Evolutionary conservation across 2,888 invertebrate genomes (phyloP).

Genomic region (Gibbula magus): DNA sequence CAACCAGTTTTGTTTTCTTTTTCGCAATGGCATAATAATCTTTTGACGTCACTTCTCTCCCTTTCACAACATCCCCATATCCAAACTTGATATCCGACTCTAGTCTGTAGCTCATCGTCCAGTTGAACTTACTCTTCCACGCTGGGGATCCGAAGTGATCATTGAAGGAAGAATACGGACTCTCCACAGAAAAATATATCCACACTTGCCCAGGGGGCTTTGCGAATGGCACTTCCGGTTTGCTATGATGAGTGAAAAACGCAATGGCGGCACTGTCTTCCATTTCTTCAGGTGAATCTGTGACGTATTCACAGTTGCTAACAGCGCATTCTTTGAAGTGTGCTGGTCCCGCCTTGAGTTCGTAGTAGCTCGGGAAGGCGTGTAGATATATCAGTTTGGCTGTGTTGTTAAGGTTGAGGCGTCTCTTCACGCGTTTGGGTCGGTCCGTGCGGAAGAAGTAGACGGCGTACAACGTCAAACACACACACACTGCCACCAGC

Average conservation of each 20-base stretch:
- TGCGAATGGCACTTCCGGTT: not conserved
- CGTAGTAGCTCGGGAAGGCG: not conserved
- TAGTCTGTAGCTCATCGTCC: constrained; percentile 35
- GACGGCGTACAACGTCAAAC: not conserved
- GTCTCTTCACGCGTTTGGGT: not conserved
- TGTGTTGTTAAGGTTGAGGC: not conserved
- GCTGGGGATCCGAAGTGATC: not conserved
- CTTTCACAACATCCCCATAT: constrained; percentile 26
- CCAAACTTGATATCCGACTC: constrained; percentile 31
- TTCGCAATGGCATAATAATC: constrained; percentile 23
- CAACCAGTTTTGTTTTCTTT: constrained; percentile 39
- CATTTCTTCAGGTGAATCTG: not conserved
- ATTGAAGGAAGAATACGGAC: not conserved
- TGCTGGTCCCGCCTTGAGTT: not conserved
- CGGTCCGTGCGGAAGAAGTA: not conserved
- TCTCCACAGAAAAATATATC: constrained; percentile 7
- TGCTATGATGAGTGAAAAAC: not conserved
- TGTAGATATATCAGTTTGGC: not conserved
- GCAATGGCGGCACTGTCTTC: not conserved
- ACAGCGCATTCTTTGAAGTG: not conserved
- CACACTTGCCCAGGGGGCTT: constrained; percentile 7
- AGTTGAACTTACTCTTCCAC: constrained; percentile 33
- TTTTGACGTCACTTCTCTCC: not conserved
- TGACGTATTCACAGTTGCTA: not conserved
- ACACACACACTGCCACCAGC: not conserved